Conservation (phyloP, 2,797 vertebrate genomes). For the Channallabes apus region DNA sequence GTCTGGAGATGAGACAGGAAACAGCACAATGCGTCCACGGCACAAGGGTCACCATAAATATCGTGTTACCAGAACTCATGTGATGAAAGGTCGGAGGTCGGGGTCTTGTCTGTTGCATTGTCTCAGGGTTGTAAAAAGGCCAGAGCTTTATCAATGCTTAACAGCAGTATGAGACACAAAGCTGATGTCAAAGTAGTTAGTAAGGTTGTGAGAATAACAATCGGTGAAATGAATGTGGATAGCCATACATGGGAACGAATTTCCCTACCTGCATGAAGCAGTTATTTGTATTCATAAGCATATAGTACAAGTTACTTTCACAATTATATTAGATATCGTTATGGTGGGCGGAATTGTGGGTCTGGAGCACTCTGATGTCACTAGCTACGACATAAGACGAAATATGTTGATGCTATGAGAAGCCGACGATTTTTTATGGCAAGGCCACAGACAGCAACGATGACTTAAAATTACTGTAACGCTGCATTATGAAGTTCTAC, state of each 20-base stretch:
- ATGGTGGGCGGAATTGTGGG: too few species aligned
- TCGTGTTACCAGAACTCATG: conserved; percentile 62
- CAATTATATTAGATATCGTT: too few species aligned
- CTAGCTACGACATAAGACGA: too few species aligned
- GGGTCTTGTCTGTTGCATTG: conserved; percentile 59
- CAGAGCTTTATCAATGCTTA: conserved; percentile 44
- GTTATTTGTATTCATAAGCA: neutral
- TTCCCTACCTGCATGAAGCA: neutral
- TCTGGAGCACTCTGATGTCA: too few species aligned
- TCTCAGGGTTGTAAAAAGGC: conserved; percentile 57
- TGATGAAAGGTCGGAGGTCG: conserved; percentile 57
- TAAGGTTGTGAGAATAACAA: neutral
- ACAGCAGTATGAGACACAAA: neutral
- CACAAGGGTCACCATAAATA: conserved; percentile 46
- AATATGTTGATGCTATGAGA: too few species aligned
- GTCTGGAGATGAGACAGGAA: conserved; percentile 13
- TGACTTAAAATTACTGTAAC: too few species aligned
- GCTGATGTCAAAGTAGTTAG: neutral
- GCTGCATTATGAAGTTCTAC: too few species aligned
- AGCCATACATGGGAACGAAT: neutral
- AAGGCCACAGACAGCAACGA: too few species aligned
- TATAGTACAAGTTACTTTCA: neutral
- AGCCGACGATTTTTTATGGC: too few species aligned
- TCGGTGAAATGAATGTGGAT: neutral
- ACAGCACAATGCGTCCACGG: neutral